phyloP scores from a whole-genome alignment of 2,797 vertebrate genomes.

The Clamator glandarius region DNA sequence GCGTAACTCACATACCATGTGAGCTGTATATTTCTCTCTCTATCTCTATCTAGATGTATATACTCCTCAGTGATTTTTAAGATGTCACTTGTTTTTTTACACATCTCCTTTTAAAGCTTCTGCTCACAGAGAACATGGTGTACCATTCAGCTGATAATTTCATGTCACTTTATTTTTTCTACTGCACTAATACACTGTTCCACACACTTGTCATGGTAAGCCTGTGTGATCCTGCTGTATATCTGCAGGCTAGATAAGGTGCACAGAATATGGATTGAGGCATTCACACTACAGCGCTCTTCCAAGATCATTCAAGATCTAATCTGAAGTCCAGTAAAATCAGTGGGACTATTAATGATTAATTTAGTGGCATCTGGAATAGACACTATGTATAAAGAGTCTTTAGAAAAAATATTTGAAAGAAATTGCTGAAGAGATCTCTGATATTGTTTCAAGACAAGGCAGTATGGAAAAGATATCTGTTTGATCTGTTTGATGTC shows the following conservation, averaged over 20 bases:
- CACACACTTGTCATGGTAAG: not conserved
- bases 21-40: not conserved
- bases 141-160: not conserved
- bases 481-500: not conserved
- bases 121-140: not conserved
- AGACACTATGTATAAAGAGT: not conserved
- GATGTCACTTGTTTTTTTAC: not conserved
- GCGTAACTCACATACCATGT: not conserved
- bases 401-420: not conserved
- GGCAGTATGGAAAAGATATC: not conserved
- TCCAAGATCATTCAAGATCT: not conserved
- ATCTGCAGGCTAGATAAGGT: not conserved
- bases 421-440: not conserved
- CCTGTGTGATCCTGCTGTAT: not conserved
- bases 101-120: not conserved
- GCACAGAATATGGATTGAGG: not conserved
- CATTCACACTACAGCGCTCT: not conserved
- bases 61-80: not conserved
- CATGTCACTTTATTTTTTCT: not conserved
- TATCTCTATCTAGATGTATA: not conserved
- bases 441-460: not conserved
- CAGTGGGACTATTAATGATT: not conserved
- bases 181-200: not conserved
- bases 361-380: not conserved
- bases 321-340: not conserved